Evolutionary conservation across 2,888 invertebrate species (phyloP), one percentile per base, ranked within the genome.

Genomic region (Amphiduros pacificus): DNA sequence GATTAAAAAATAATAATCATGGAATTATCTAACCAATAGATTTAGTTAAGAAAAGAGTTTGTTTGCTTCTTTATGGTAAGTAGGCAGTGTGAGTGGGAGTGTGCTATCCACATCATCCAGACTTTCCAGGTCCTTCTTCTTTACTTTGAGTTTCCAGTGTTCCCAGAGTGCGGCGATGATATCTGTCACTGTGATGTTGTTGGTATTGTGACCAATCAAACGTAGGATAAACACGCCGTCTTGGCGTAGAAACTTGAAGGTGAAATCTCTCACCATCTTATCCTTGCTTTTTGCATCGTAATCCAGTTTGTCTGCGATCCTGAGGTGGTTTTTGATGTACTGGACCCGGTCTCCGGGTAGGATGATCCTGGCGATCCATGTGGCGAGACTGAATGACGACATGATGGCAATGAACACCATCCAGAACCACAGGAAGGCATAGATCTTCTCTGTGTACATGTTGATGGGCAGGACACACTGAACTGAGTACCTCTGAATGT

Each of bases 141-240:
- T n/a, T n/a, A n/a, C n/a, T n/a, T n/a, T n/a, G n/a, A n/a, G n/a
- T n/a, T n/a, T n/a, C n/a, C n/a, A n/a, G n/a, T n/a, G n/a, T n/a
- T n/a, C n/a, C n/a, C n/a, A n/a, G n/a, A n/a, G n/a, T n/a, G n/a
- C n/a, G n/a, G n/a, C 71, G 54, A 78, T 74, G 61, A 80, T 66
- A 66, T 79, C 79, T 1, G 78, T 76, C 44, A 77, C 77, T 44
- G 80, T 69, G 17, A 80, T 77, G 63, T 78, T 79, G 66, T 79
- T 79, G 61, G 79, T 77, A 68, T 81, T 80, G 69, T 78, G 77
- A 50, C 77, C 77, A 41, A 81, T 78, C 40, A 81, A 72, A 60
- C 78, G 69, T 31, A 81, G 68, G 41, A 80, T 75, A 66, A 81
- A 81, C 40, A 79, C 77, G 24, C 80, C 80, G 59, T 81, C 80